Evolutionary conservation across 2,797 vertebrate genomes (phyloP).

Genomic region (Leptodactylus fallax): DNA sequence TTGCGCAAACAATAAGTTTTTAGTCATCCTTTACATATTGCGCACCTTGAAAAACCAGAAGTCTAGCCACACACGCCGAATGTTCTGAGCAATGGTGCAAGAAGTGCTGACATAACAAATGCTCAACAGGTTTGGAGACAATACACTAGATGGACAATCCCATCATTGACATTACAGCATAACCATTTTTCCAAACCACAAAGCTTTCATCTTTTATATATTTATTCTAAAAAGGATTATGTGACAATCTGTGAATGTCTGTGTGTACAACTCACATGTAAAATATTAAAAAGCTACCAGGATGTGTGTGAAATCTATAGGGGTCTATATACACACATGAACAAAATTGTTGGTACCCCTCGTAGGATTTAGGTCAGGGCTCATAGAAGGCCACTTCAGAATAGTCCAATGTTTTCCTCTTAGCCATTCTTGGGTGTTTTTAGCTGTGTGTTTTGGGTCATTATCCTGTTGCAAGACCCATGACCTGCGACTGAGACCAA

Average conservation of each 20-base stretch:
- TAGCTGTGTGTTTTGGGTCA: too few species aligned
- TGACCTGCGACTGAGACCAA: too few species aligned
- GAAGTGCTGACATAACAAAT: constrained; percentile 14
- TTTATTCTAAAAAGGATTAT: neutral
- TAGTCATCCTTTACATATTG: constrained; percentile 21
- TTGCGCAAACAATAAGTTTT: neutral
- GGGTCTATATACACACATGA: too few species aligned
- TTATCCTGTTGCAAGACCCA: too few species aligned
- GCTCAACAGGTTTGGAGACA: neutral
- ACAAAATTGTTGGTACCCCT: too few species aligned
- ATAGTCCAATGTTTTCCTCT: too few species aligned
- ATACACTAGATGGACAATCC: neutral
- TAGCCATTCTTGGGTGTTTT: too few species aligned
- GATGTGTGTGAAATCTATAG: too few species aligned
- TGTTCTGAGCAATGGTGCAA: neutral
- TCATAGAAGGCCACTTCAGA: too few species aligned
- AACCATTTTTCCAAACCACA: neutral
- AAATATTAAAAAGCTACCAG: too few species aligned
- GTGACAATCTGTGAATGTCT: neutral
- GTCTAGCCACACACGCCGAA: neutral
- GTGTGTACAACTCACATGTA: neutral
- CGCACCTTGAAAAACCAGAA: constrained; percentile 40
- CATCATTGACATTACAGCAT: neutral
- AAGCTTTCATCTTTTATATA: neutral
- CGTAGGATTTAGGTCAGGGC: too few species aligned